These are phyloP conservation scores for Anableps anableps DNA, from an alignment of 2,797 vertebrate genomes.

Conservation along the genomic window DNA sequence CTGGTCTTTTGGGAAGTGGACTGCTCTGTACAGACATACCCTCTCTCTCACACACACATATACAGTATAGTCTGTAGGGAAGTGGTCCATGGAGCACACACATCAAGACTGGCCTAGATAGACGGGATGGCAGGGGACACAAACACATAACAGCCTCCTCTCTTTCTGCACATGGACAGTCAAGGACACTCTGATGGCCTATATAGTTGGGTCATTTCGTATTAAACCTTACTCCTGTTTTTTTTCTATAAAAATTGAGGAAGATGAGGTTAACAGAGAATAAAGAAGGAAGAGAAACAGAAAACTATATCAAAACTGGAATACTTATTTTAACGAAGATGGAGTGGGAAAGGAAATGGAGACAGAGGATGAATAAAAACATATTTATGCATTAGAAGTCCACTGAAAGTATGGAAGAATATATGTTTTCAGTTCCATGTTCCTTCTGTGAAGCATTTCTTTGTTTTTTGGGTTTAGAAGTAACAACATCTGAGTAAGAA, in stretches of 20 bases:
- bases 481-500: background rate
- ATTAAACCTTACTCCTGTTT: slow-evolving; percentile 54
- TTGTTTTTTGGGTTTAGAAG: background rate
- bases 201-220: slow-evolving; percentile 71
- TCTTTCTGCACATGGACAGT: slow-evolving; percentile 58
- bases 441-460: background rate
- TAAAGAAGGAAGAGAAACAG: background rate
- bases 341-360: background rate
- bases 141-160: slow-evolving; percentile 39
- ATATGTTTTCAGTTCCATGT: background rate
- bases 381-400: background rate
- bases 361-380: background rate
- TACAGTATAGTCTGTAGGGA: slow-evolving; percentile 70
- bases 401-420: background rate
- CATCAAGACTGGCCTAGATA: slow-evolving; percentile 83
- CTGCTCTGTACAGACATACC: slow-evolving; percentile 58
- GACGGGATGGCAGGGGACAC: slow-evolving; percentile 68
- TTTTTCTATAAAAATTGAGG: slow-evolving; percentile 21
- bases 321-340: slow-evolving; percentile 1
- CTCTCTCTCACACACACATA: slow-evolving; percentile 40
- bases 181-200: slow-evolving; percentile 72
- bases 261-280: background rate
- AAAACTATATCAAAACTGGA: background rate
- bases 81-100: slow-evolving; percentile 68
- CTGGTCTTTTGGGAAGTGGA: slow-evolving; percentile 79